Evolutionary conservation across 2,113 vertebrate species (phyloP), one percentile per base, ranked within the genome.

Genomic region (Ursus arctos): DNA sequence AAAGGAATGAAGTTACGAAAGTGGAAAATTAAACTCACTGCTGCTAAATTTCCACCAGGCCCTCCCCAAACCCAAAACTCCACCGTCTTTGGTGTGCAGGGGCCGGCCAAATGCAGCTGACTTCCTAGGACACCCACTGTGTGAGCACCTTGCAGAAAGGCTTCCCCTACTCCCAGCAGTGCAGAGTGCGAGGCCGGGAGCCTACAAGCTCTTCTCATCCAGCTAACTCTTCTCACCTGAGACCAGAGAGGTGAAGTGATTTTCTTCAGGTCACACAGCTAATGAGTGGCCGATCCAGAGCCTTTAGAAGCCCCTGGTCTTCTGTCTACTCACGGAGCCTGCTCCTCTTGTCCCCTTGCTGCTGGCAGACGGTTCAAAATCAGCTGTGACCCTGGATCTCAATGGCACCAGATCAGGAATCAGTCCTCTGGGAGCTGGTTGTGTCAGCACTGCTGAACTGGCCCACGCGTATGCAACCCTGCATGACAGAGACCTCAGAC

Each of bases 1-100:
- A 19, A 55, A 96, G 97, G 95, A 92, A 95, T 91, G 82, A 77
- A 85, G 63, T 71, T 84, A 91, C 2, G 61, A 88, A 76, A 31
- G 63, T 87, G 51, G 95, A 88, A 83, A 94, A 63, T 86, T 80
- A 77, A 84, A 76, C 65, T 80, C 5, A 15, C 61, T 21, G 55
- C 57, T 80, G 22, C 55, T 33, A 9, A 63, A 49, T 36, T 47
- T 90, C 84, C 55, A 6, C 2, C 0, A 0, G 14, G 15, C 13
- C 40, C 36, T 28, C 40, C 61, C n/a, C 21, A 2, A 40, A 69
- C 40, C 67, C 2, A 0, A 7, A 2, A 11, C 0, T 0, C 7
- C 1, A 69, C 53, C 19, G 0, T 1, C 18, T 2, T 47, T 16
- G 28, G 77, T 1, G 2, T 47, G 67, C 10, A 1, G 9, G 40